Evolutionary conservation across 30 jellyfish, hydroid and myxozoan species (phyloP), one percentile per base, ranked within the genome.

Genomic region (Aurelia aurita complex sp. Pacific): DNA sequence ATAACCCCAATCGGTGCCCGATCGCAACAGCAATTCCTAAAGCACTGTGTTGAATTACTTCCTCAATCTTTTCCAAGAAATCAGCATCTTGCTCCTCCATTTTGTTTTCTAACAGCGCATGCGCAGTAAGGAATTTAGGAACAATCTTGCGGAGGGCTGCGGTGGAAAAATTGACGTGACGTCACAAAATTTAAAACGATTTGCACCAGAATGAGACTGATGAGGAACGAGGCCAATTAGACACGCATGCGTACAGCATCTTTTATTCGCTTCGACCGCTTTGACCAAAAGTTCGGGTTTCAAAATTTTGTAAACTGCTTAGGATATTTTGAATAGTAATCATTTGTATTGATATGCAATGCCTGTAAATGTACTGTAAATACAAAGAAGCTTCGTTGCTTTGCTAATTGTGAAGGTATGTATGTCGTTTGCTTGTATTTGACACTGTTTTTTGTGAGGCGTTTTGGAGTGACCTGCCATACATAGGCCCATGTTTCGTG

Each of bases 261-360:
- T 75, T 52, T 68, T 81, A 64, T 81, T 19, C 38, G 64, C 79
- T 69, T 40, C 90, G 90, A 81, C 69, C 81, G 90, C 90, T 81
- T 81, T 40, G 52, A 40, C 52, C 83, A 40, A 23, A 46, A 73
- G 69, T 80, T 67, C 81, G 83, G 79, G 69, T 68, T 81, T 82
- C 79, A 81, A 23, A 67, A 67, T 81, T 81, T 74, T 81, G 70
- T 67, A 68, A 81, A 50, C 76, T 81, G 83, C 75, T 57, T 67
- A 54, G 74, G 83, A 50, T 81, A 67, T 81, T 81, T 81, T 67
- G 69, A 68, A 81, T 19, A 68, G 11, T 81, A 51, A 50, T 68
- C 51, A 57, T 65, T 81, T 81, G 73, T 81, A 81, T 63, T 38
- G 86, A 29, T 51, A 46, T 81, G 57, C 17, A 51, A 23, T 46